These are phyloP conservation scores for Coelopa pilipes DNA, from an alignment of 2,888 invertebrate species.

Conservation along the genomic window DNA sequence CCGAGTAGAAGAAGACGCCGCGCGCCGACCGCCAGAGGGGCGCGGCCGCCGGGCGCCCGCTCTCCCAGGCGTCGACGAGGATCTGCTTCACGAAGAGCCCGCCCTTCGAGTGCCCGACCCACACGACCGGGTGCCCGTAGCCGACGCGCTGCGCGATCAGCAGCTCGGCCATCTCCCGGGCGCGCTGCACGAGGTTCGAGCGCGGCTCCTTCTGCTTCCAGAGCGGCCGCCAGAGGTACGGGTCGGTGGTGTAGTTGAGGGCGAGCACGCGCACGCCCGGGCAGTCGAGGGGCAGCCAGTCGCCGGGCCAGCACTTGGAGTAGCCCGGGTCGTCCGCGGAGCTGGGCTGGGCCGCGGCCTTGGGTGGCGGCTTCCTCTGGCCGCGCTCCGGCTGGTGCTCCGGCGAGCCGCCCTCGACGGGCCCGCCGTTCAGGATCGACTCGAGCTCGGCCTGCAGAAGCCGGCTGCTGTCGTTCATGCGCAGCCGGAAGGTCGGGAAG, in stretches of 20 bases:
- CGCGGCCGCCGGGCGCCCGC: conserved; percentile 65
- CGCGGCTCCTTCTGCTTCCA: conserved; percentile 77
- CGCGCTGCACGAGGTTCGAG: conserved; percentile 75
- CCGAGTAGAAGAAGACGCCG: conserved; percentile 85
- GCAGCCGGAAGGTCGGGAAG: conserved; percentile 64
- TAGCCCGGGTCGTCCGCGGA: conserved; percentile 66
- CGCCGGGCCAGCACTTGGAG: conserved; percentile 83
- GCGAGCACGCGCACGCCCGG: conserved; percentile 82
- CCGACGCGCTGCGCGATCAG: conserved; percentile 76
- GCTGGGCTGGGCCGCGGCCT: not conserved
- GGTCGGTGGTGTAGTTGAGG: conserved; percentile 84
- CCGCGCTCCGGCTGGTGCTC: not conserved
- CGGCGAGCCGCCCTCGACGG: not conserved
- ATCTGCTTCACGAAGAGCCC: conserved; percentile 88
- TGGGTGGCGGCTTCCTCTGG: not conserved
- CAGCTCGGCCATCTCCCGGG: conserved; percentile 77
- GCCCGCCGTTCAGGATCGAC: conserved; percentile 47
- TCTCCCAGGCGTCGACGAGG: conserved; percentile 73
- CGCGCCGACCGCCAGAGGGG: conserved; percentile 71
- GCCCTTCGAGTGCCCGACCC: conserved; percentile 87
- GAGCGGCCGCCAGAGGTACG: conserved; percentile 79
- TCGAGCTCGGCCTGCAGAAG: conserved; percentile 54
- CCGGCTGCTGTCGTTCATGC: conserved; percentile 58
- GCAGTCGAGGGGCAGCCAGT: conserved; percentile 85
- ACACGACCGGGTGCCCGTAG: conserved; percentile 81